Evolutionary conservation across 1,140 invertebrate species (phyloP).

Genomic region (Solenopsis fugax): DNA sequence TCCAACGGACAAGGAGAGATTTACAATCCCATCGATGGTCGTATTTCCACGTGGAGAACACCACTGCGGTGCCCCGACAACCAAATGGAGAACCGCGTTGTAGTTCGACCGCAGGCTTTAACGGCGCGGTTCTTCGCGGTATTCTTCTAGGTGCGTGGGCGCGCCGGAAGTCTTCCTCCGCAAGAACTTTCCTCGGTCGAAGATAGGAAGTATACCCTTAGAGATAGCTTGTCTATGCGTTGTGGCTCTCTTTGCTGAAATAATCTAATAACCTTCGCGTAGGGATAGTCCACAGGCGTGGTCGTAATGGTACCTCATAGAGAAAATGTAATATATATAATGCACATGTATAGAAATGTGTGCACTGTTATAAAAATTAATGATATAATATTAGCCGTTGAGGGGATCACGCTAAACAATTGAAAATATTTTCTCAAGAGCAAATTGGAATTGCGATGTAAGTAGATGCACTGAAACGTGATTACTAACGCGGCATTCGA

Average conservation of each 20-base stretch:
- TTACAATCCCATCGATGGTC: slow-evolving; percentile 32
- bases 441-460: background rate
- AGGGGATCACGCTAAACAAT: background rate
- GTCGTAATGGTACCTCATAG: background rate
- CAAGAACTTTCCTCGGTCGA: slow-evolving; percentile 22
- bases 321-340: background rate
- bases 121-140: slow-evolving; percentile 66
- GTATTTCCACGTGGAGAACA: slow-evolving; percentile 36
- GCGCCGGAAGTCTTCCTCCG: slow-evolving; percentile 75
- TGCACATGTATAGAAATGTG: background rate
- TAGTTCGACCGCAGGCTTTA: slow-evolving; percentile 66
- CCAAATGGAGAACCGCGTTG: slow-evolving; percentile 19
- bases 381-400: background rate
- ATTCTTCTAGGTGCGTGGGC: slow-evolving; percentile 59
- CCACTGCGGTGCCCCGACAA: background rate
- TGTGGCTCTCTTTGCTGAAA: background rate
- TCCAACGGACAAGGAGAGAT: background rate
- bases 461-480: background rate
- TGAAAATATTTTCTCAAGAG: background rate
- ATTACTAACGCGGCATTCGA: background rate
- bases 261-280: slow-evolving; percentile 15
- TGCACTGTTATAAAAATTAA: background rate
- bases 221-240: slow-evolving; percentile 20
- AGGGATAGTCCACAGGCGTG: background rate
- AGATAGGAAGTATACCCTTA: slow-evolving; percentile 9